Percentiles rank a stretch among this genome's conserved stretches.
phyloP scores from a whole-genome alignment of 2,797 vertebrate genomes.

The Tenualosa thibaudeaui region DNA sequence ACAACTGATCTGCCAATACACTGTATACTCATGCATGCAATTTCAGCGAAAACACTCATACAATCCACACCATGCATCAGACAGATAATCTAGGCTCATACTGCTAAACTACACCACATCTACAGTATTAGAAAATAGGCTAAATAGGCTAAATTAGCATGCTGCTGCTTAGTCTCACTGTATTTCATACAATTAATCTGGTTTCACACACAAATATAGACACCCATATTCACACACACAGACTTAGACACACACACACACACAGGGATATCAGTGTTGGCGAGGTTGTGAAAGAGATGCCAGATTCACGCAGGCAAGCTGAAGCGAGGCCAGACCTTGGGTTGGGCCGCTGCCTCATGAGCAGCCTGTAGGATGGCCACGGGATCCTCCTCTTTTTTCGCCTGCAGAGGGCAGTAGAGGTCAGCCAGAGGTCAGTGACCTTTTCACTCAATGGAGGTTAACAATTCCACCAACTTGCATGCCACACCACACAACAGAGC shows the following conservation, averaged over 20 bases:
- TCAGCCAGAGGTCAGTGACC: constrained; percentile 47
- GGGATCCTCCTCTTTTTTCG: constrained; percentile 76
- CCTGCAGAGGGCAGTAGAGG: constrained; percentile 71
- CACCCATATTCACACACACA: not conserved
- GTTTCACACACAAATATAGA: not conserved
- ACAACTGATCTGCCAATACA: too few relatives aligned
- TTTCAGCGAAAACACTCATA: too few relatives aligned
- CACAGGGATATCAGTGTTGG: constrained; percentile 23
- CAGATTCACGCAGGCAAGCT: not conserved
- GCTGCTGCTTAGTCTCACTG: not conserved
- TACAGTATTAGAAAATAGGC: too few relatives aligned
- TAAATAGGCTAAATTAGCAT: too few relatives aligned
- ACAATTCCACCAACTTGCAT: not conserved
- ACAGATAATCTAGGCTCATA: too few relatives aligned
- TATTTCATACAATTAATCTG: not conserved
- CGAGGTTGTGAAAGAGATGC: too few relatives aligned
- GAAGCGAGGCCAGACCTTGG: constrained; percentile 75
- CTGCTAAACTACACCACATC: not conserved
- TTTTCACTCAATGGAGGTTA: not conserved
- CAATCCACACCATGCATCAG: not conserved
- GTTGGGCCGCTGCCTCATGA: constrained; percentile 68
- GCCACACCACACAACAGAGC: not conserved
- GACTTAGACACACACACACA: constrained; percentile 16
- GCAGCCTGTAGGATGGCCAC: constrained; percentile 74
- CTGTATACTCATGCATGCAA: too few relatives aligned